Evolutionary conservation across 2,797 vertebrate genomes (phyloP).

Genomic region (Lycodopsis pacificus): DNA sequence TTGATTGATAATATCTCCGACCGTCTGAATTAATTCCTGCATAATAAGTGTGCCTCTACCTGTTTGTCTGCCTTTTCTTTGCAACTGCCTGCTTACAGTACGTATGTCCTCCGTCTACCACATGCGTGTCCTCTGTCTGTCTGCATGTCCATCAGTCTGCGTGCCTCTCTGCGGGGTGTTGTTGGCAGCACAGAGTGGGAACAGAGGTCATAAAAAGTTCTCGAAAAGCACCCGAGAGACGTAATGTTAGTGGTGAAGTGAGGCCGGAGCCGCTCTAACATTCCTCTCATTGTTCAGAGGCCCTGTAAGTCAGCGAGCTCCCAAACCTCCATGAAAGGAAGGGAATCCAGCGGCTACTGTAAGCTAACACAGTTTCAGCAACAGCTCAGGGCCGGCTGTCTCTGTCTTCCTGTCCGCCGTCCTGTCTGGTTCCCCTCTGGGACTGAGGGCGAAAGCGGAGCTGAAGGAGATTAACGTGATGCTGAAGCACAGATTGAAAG

Average conservation of each 20-base stretch:
- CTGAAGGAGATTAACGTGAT: conserved; percentile 29
- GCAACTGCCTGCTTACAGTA: conserved; percentile 20
- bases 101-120: conserved; percentile 27
- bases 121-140: conserved; percentile 41
- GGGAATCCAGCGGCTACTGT: conserved; percentile 79
- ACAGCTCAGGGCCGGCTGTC: conserved; percentile 37
- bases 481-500: conserved; percentile 31
- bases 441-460: conserved; percentile 26
- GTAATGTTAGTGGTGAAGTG: conserved; percentile 65
- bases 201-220: conserved; percentile 80
- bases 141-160: conserved; percentile 45
- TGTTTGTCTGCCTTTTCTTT: conserved; percentile 55
- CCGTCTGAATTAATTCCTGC: conserved; percentile 38
- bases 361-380: conserved; percentile 67
- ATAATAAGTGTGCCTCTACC: conserved; percentile 51
- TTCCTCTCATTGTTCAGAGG: conserved; percentile 88
- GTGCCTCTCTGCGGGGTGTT: conserved; percentile 30
- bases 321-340: conserved; percentile 84
- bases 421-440: conserved; percentile 43
- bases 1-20: conserved; percentile 54
- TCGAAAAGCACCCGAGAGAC: conserved; percentile 70
- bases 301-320: conserved; percentile 79
- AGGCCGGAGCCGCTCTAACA: conserved; percentile 78
- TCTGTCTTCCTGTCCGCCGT: conserved; percentile 44
- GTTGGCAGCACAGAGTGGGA: conserved; percentile 46